Base-by-base conservation (phyloP, 2,888 invertebrate genomes). In the Parochlus steinenii region DNA sequence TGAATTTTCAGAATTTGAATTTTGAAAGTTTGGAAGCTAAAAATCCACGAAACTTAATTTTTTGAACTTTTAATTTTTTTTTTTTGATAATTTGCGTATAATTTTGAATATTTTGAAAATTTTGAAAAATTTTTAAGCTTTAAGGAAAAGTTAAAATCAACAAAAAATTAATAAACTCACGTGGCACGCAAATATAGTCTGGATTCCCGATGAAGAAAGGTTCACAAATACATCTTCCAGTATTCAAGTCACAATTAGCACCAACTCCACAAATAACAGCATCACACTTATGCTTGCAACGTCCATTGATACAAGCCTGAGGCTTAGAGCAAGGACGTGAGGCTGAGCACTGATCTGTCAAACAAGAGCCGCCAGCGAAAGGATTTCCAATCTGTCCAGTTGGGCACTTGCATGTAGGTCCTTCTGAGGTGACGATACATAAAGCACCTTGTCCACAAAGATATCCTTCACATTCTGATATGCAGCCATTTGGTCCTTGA, bases 351-450 rank as follows among this genome's bases (percentile, higher is more conserved):
- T 82, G 65, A 55, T 87, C 87, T 33, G 79, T 74, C 36, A 67
- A 65, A 50, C 90, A 90, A 36, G 67, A 68, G 24, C 89, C 90
- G 17, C 90, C 90, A 2, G 87, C 82, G 63, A 89, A 90, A 6
- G 90, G 87, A 60, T 90, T 89, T 14, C 89, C 89, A 38, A 75
- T 69, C 54, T 76, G 79, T 30, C 86, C 86, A 52, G 85, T 81
- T 3, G 77, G 70, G 49, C 89, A 90, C 51, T 82, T 78, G 52
- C 89, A 90, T 5, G 86, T 86, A 11, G 86, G 85, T 10, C 87
- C 89, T 14, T 69, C 68, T 44, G 75, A 71, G 20, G 85, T 79
- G 40, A 82, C 78, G 44, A 89, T 82, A 49, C 87, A 90, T 40
- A 82, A 74, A 7, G 86, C 86, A 42, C 83, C 83, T 24, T 67